Percentiles rank a stretch among this genome's conserved stretches.
These are phyloP conservation scores for Morone chrysops DNA, from an alignment of 2,113 vertebrate species.

Conservation along the genomic window DNA sequence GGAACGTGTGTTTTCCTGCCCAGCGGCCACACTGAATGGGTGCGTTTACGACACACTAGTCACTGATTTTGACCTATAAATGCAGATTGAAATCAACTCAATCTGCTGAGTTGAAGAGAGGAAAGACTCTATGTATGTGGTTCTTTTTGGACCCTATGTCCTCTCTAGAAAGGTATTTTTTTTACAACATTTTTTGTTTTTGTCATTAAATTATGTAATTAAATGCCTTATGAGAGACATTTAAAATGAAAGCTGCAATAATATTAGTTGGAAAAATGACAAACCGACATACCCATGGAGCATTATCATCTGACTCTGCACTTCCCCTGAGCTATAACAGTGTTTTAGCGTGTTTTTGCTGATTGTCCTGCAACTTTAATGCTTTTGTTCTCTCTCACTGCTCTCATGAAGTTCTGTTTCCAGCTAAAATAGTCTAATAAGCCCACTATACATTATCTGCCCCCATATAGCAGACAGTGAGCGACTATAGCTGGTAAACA, in stretches of 20 bases:
- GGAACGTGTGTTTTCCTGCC: slow-evolving; percentile 45
- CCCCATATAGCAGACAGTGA: no score
- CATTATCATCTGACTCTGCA: background rate
- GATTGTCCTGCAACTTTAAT: background rate
- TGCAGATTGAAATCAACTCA: background rate
- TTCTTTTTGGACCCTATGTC: background rate
- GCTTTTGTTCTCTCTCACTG: background rate
- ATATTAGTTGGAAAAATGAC: background rate
- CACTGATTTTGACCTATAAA: background rate
- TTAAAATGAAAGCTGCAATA: background rate
- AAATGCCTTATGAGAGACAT: background rate
- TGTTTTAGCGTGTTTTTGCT: background rate
- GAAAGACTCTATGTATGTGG: background rate
- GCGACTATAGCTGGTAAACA: no score
- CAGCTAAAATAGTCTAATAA: background rate
- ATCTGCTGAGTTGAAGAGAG: background rate
- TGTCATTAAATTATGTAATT: background rate
- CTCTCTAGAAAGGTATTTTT: background rate
- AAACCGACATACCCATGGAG: background rate
- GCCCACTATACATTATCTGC: background rate
- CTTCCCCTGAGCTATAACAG: no score
- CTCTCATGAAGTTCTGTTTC: background rate
- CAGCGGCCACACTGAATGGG: background rate
- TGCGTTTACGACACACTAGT: background rate
- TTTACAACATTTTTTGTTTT: background rate